Evolutionary conservation across 2,888 invertebrate genomes (phyloP), one percentile per base, ranked within the genome.

Genomic region (Cerceris ruficornis): DNA sequence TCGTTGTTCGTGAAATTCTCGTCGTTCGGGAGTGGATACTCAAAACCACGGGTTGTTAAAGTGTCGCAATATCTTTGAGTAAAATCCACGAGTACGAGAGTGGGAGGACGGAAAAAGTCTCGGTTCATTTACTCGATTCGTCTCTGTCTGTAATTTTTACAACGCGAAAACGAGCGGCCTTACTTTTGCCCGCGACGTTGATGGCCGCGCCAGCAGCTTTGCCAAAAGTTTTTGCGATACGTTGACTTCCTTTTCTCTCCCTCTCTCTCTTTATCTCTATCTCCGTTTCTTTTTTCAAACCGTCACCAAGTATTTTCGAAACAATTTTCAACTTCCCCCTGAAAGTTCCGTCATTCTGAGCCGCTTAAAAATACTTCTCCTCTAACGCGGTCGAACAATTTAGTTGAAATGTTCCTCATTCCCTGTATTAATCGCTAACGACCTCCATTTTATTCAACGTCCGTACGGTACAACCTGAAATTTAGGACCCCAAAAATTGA

Each of bases 51-150:
- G 28, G 28, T 28, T 28, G 28, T 28, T 28, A 28, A 28, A 28
- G 28, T 28, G 28, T 28, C 28, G 28, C 28, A 28, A 28, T 28
- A 28, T 28, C 28, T 28, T 28, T 28, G 28, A 28, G 28, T 28
- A 28, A 28, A 28, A 4, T 28, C 28, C 28, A 28, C 4, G 28
- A 28, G 28, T 28, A 1, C 28, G 4, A 28, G 28, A 28, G 4
- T 1, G 28, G 28, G 28, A 28, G 28, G 28, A 2, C 62, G 62
- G 68, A 76, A 76, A 76, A 76, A 76, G 77, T 49, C 59, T 41
- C 69, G 76, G 77, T 77, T 76, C 76, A 77, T 76, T 76, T 77
- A 61, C 76, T 49, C 76, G 62, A 77, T 76, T 64, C 68, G 64
- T 76, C 75, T 67, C 52, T 58, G 62, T 17, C 69, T 69, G 69